These are phyloP conservation scores for Lota lota DNA, from an alignment of 2,113 vertebrate genomes.

Conservation along the genomic window DNA sequence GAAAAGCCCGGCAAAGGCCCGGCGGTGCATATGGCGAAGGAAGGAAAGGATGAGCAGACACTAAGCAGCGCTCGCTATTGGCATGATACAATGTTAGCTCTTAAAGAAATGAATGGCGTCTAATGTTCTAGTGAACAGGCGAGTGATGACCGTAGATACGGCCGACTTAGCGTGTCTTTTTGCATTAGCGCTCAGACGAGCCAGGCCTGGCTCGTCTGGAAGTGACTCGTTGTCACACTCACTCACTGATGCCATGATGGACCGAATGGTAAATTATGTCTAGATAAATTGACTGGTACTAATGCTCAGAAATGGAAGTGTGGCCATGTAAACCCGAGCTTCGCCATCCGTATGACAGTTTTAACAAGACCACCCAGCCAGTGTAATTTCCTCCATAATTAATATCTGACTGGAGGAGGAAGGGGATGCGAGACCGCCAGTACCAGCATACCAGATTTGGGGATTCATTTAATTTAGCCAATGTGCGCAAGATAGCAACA, in stretches of 20 bases:
- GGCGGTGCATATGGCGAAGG: too few species aligned
- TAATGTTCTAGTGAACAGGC: too few species aligned
- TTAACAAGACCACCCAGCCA: constrained; percentile 53
- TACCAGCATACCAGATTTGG: constrained; percentile 40
- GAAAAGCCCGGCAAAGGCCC: too few species aligned
- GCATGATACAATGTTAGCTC: too few species aligned
- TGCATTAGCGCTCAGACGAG: constrained; percentile 37
- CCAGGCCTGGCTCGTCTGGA: constrained; percentile 24
- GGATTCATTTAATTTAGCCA: constrained; percentile 59
- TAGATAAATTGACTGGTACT: constrained; percentile 67
- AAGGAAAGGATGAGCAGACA: too few species aligned
- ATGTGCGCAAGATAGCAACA: constrained; percentile 39
- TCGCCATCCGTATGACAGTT: constrained; percentile 38
- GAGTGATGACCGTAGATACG: too few species aligned
- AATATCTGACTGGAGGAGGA: constrained; percentile 51
- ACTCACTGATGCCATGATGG: constrained; percentile 17
- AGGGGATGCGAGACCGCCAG: constrained; percentile 38
- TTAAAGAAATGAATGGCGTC: too few species aligned
- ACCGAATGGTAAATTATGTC: constrained; percentile 50
- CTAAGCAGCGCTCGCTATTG: too few species aligned
- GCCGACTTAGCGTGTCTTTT: constrained; percentile 26
- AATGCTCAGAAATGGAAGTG: constrained; percentile 54
- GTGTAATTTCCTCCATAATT: constrained; percentile 66
- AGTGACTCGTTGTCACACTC: constrained; percentile 51
- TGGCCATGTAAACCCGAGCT: constrained; percentile 36